Evolutionary conservation across 35 echinoderm and acorn worm species (phyloP), one percentile per base, ranked within the genome.

Genomic region (Diadema setosum): DNA sequence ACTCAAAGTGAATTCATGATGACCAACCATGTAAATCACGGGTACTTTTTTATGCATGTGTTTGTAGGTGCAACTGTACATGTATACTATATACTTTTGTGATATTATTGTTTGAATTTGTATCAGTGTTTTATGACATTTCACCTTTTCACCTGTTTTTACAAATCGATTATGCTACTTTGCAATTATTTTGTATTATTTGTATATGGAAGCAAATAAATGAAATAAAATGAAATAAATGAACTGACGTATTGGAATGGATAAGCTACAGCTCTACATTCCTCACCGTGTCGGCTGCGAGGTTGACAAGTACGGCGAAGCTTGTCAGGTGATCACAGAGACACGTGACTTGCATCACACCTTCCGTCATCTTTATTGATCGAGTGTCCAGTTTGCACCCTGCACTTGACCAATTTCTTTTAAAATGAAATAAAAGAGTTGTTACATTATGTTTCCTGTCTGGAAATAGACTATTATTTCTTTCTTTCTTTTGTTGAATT

Each of bases 281-380:
- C 5, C 35, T 17, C 23, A 78, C 73, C 39, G 29, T 21, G 39
- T 17, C 73, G 7, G 33, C 5, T 3, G 39, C 18, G 21, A 78
- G 35, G 12, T 78, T 21, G 39, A 78, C 37, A 36, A 78, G 73
- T 41, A 78, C 73, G 18, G 73, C 73, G n/a, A 78, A 78, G 44
- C 73, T 78, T 39, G 73, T 78, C 73, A 78, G 73, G 21, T 78
- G 73, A 32, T 78, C 30, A 44, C 73, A 78, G 14, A 78, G 73
- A 20, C 73, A 78, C 40, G 73, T 78, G 73, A 78, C 73, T 17
- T 15, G 17, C 11, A 41, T 14, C 14, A 41, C 40, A 41, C 37
- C 73, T 1, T 78, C 18, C 34, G 16, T 78, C 15, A 78, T 4
- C 34, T 18, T 11, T 25, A 78, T 24, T 6, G 73, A 78, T n/a